A percentile compares a stretch with the other conserved stretches of the same genome.
phyloP scores from a whole-genome alignment of 2,113 vertebrate species.

The Tragelaphus buxtoni region DNA sequence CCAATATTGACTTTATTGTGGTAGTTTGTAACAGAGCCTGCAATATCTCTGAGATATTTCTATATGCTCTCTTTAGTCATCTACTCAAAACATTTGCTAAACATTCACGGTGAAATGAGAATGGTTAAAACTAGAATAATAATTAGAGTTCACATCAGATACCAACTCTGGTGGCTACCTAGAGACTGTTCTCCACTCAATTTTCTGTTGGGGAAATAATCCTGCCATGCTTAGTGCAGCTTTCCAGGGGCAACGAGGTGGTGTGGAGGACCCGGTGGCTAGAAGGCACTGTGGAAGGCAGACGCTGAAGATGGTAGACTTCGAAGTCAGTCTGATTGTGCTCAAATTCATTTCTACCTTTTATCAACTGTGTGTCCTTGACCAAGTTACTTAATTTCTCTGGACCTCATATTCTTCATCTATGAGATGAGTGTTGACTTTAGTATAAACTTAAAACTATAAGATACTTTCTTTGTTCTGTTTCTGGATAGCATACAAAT shows the following conservation, averaged over 20 bases:
- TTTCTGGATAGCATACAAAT: neutral
- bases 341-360: neutral
- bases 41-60: neutral
- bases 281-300: neutral
- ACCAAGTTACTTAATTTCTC: neutral
- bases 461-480: neutral
- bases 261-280: neutral
- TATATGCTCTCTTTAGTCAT: neutral
- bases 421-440: neutral
- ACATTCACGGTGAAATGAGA: neutral
- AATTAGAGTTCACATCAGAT: neutral
- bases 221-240: neutral
- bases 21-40: neutral
- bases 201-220: neutral
- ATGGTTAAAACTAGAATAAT: neutral
- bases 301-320: neutral
- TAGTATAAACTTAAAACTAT: neutral
- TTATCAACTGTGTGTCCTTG: neutral
- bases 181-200: neutral
- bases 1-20: neutral
- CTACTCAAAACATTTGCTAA: neutral
- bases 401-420: neutral
- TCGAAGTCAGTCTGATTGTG: neutral
- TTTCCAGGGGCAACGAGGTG: neutral
- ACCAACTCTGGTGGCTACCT: neutral